These are phyloP conservation scores for Epistrophella euchroma DNA, from an alignment of 2,888 invertebrate species.

Conservation along the genomic window DNA sequence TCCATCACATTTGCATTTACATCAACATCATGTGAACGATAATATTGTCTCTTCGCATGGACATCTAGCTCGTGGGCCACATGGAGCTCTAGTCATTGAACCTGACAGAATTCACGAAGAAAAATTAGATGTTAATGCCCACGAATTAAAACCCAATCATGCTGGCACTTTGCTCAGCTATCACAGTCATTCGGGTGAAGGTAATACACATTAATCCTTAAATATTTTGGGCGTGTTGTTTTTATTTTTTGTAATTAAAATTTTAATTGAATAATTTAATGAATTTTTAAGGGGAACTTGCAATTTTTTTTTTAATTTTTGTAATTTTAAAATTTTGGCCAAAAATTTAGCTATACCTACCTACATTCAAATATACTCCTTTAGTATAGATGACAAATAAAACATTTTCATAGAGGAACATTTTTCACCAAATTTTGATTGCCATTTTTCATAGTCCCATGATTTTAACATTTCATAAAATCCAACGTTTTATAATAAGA, in stretches of 20 bases:
- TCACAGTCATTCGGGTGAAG: slow-evolving; percentile 78
- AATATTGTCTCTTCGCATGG: slow-evolving; percentile 78
- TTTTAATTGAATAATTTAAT: background rate
- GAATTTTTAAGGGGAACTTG: background rate
- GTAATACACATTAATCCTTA: slow-evolving; percentile 44
- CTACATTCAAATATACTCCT: too few species aligned
- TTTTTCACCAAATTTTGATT: too few species aligned
- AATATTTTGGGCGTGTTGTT: background rate
- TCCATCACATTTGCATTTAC: slow-evolving; percentile 40
- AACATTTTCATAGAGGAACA: too few species aligned
- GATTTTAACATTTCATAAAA: too few species aligned
- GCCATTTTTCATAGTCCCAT: too few species aligned
- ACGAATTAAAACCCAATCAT: slow-evolving; percentile 86
- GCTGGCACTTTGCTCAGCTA: slow-evolving; percentile 86
- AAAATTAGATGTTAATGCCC: slow-evolving; percentile 86
- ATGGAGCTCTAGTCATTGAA: slow-evolving; percentile 85
- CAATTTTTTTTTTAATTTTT: background rate
- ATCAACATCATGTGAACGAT: slow-evolving; percentile 70
- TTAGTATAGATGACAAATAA: too few species aligned
- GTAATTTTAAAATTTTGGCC: background rate
- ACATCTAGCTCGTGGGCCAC: slow-evolving; percentile 85
- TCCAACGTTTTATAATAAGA: too few species aligned
- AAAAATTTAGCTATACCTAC: too few species aligned
- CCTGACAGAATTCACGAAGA: slow-evolving; percentile 84
- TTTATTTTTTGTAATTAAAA: background rate